phyloP scores from a whole-genome alignment of 1,140 invertebrate genomes.

The Hydropsyche tenuis region DNA sequence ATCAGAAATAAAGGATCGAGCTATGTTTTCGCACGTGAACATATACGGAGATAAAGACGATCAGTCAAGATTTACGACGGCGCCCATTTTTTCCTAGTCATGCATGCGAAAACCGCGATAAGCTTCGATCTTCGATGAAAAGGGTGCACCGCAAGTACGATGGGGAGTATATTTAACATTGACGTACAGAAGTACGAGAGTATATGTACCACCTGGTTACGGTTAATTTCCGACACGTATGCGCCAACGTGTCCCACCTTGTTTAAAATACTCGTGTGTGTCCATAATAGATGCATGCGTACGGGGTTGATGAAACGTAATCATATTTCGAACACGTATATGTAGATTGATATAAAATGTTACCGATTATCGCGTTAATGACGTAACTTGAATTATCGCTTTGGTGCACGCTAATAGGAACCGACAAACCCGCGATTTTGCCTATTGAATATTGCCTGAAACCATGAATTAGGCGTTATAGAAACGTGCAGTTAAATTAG shows the following conservation, averaged over 20 bases:
- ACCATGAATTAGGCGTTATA: conserved; percentile 2
- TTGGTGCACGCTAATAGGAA: conserved; percentile 1
- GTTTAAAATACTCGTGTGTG: too few relatives aligned
- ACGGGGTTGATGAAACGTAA: too few relatives aligned
- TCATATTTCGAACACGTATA: background rate
- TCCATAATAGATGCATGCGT: too few relatives aligned
- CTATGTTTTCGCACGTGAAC: too few relatives aligned
- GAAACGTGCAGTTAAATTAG: conserved; percentile 17
- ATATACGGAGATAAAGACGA: background rate
- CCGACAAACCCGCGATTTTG: background rate
- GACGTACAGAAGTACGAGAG: too few relatives aligned
- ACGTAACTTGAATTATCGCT: conserved; percentile 11
- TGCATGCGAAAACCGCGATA: conserved; percentile 5
- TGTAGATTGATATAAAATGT: background rate
- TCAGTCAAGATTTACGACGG: conserved; percentile 1
- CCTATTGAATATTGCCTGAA: conserved; percentile 7
- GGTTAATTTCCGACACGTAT: conserved; percentile 44
- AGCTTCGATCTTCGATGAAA: conserved; percentile 11
- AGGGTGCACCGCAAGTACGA: conserved; percentile 9
- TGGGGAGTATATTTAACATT: background rate
- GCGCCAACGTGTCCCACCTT: conserved; percentile 38
- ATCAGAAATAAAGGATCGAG: too few relatives aligned
- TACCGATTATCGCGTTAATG: background rate
- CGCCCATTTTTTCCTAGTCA: background rate
- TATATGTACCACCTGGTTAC: background rate